These are phyloP conservation scores for Plebejus anna DNA, from an alignment of 2,888 invertebrate genomes.

Conservation along the genomic window DNA sequence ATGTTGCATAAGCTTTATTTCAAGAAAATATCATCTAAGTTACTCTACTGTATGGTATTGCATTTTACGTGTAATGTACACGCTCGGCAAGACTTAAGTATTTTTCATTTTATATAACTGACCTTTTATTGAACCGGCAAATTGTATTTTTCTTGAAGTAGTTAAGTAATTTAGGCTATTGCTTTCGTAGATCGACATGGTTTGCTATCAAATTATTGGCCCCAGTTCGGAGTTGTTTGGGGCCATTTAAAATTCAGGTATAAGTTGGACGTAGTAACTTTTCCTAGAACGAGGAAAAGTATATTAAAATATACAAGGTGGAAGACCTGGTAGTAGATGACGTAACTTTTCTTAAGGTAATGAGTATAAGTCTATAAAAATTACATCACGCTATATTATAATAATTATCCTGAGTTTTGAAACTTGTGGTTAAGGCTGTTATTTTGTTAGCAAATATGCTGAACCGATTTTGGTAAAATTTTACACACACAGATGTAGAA, in stretches of 20 bases:
- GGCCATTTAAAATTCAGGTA: background rate
- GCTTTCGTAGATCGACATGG: background rate
- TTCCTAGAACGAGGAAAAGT: too few species aligned
- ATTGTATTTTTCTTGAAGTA: background rate
- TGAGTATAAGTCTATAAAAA: too few species aligned
- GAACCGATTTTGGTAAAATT: too few species aligned
- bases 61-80: background rate
- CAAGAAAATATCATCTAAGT: background rate
- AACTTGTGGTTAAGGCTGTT: too few species aligned
- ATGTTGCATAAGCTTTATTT: background rate
- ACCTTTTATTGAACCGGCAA: background rate
- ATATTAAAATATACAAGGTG: too few species aligned
- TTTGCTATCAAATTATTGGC: background rate
- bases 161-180: background rate
- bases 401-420: too few species aligned
- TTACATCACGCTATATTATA: too few species aligned
- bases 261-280: too few species aligned
- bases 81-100: conserved; percentile 8
- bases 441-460: too few species aligned
- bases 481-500: too few species aligned
- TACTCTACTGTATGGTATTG: background rate
- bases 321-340: too few species aligned
- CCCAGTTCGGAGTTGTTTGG: background rate
- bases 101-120: background rate
- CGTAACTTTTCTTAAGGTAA: too few species aligned